Conservation (phyloP, 2,888 invertebrate genomes). For the Seira ritae region DNA sequence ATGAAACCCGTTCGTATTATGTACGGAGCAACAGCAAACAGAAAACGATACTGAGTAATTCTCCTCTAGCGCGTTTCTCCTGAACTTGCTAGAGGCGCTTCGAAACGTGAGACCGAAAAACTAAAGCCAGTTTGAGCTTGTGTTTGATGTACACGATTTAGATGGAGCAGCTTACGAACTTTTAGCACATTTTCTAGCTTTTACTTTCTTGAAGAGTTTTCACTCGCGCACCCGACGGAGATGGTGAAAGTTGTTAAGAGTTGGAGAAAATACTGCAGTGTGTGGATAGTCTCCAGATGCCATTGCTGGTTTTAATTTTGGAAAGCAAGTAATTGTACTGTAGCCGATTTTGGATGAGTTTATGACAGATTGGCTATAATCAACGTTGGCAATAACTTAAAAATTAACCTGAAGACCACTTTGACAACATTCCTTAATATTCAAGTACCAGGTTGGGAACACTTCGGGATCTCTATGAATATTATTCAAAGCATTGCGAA, state of each 20-base stretch:
- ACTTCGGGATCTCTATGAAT: no score
- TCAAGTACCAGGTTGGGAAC: no score
- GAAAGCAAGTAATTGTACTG: background rate
- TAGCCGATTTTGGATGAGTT: no score
- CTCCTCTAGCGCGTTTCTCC: background rate
- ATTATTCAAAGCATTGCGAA: no score
- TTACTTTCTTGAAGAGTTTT: conserved; percentile 1
- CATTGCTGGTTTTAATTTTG: conserved; percentile 16
- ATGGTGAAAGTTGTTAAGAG: no score
- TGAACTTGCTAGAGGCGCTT: background rate
- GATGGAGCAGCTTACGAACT: conserved; percentile 12
- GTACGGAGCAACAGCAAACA: background rate
- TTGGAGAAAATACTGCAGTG: background rate
- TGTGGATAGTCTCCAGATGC: conserved; percentile 22
- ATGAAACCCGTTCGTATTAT: background rate
- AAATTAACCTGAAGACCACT: no score
- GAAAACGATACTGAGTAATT: background rate
- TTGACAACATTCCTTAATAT: no score
- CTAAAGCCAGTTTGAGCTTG: background rate
- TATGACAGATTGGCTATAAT: no score
- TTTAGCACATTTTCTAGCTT: background rate
- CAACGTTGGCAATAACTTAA: no score
- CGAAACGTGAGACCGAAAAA: background rate
- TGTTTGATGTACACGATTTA: background rate
- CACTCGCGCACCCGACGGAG: background rate